Base-by-base conservation (phyloP, 2,797 vertebrate species). In the Fistularia commersonii region DNA sequence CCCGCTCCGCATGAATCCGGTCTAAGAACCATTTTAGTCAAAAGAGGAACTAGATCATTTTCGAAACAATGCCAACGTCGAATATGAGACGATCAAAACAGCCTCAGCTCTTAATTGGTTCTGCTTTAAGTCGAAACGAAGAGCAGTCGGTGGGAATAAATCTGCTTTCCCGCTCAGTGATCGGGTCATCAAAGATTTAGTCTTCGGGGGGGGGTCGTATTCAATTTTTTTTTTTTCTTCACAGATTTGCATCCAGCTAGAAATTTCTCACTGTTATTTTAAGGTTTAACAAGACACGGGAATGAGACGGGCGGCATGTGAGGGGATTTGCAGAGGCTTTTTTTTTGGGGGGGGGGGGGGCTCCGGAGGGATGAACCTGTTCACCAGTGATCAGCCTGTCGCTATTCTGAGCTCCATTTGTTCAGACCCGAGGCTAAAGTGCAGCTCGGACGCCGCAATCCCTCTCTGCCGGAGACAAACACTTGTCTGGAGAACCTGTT, bases 331-430 rank as follows among this genome's bases (percentile, higher is more conserved):
- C 6, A 8, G 8, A 35, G 34, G 34, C 34, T 35, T 35, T 35
- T 35, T 35, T 35, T n/a, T n/a, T n/a, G 7, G 8, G 1, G 11
- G 15, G 2, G 7, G 8, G n/a, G n/a, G n/a, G n/a, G n/a, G 36
- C 8, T 38, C 8, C 61, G 59, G 13, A 48, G 49, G 49, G 55
- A 52, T 51, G 35, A 58, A 72, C 44, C 45, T 55, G 48, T 54
- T 64, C 43, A 54, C 47, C 41, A 8, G 58, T 58, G 65, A 76
- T 56, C 50, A 59, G 52, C 51, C 51, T 47, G 62, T 12, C 58
- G 53, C 77, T 83, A 87, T 88, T 86, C 85, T 79, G 41, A 74
- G 76, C 50, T 36, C 12, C 50, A 51, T 66, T 77, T 66, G 61
- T 67, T 67, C 41, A 43, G 57, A 60, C 70, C 72, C 46, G 48